A percentile compares a stretch with the other conserved stretches of the same genome.
These are phyloP conservation scores for Noctuana brunneofusca DNA, from an alignment of 2,888 invertebrate species.

Conservation along the genomic window DNA sequence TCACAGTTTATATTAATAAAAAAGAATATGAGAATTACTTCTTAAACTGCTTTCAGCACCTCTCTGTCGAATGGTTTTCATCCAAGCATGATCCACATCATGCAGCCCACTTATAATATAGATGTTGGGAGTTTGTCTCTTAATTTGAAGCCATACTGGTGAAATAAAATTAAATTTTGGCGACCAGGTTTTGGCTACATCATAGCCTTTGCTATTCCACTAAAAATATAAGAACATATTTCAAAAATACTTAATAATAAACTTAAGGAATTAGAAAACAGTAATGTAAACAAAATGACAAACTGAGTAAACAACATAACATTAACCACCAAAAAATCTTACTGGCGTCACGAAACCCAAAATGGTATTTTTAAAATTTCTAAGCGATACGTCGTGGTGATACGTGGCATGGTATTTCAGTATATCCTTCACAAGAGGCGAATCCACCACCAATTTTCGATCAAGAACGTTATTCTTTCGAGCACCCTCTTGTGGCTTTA, in stretches of 20 bases:
- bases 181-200: constrained; percentile 94
- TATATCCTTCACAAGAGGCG: constrained; percentile 88
- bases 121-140: constrained; percentile 82
- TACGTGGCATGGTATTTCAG: constrained; percentile 89
- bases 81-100: constrained; percentile 93
- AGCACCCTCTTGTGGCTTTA: constrained; percentile 82
- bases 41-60: constrained; percentile 81
- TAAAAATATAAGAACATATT: constrained; percentile 65
- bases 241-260: not conserved
- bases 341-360: constrained; percentile 96
- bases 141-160: constrained; percentile 97
- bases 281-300: not conserved
- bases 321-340: constrained; percentile 34
- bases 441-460: constrained; percentile 86
- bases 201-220: constrained; percentile 98
- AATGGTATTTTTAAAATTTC: constrained; percentile 88
- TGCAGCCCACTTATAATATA: constrained; percentile 89
- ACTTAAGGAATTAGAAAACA: not conserved
- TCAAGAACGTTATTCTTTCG: constrained; percentile 86
- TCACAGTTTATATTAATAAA: no score
- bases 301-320: not conserved
- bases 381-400: constrained; percentile 85
- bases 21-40: constrained; percentile 65
- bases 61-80: constrained; percentile 86
- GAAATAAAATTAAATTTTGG: constrained; percentile 95